Evolutionary conservation across 2,888 invertebrate genomes (phyloP).

Genomic region (Eupithecia pulchellata): DNA sequence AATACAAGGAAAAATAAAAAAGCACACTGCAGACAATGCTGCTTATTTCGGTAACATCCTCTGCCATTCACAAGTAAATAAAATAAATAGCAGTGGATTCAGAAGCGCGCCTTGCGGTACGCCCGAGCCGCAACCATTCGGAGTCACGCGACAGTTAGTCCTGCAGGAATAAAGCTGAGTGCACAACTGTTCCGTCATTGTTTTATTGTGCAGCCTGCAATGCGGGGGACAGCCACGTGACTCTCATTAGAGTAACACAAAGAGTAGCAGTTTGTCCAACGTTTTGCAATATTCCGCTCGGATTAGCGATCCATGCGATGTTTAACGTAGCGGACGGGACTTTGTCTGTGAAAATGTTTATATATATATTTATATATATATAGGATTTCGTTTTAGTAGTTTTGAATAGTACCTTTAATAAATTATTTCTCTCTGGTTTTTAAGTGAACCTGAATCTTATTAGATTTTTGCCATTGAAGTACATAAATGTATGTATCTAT

Average conservation of each 20-base stretch:
- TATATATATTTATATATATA: too few relatives aligned
- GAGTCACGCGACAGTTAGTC: constrained; percentile 80
- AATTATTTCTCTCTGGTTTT: neutral
- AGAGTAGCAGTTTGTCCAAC: constrained; percentile 82
- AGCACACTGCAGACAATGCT: constrained; percentile 43
- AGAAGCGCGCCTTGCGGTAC: constrained; percentile 68
- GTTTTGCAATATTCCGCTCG: constrained; percentile 80
- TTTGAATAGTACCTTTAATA: constrained; percentile 5
- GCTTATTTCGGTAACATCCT: constrained; percentile 59
- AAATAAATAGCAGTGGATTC: constrained; percentile 64
- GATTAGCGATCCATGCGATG: constrained; percentile 76
- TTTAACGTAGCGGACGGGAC: constrained; percentile 75
- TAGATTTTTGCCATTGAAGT: constrained; percentile 5
- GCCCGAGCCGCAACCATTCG: constrained; percentile 68
- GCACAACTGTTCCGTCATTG: constrained; percentile 78
- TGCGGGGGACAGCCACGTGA: constrained; percentile 84
- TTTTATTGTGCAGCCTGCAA: constrained; percentile 84
- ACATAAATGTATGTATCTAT: neutral
- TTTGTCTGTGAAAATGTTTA: constrained; percentile 59
- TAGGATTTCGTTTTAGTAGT: constrained; percentile 28
- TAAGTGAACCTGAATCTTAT: constrained; percentile 17
- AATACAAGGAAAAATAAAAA: constrained; percentile 14
- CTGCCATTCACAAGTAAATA: constrained; percentile 58
- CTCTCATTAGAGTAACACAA: constrained; percentile 83
- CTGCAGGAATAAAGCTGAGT: constrained; percentile 80